Percentiles rank a stretch among this genome's conserved stretches.
Conservation (phyloP, 2,888 invertebrate genomes). For the Campoletis raptor region DNA sequence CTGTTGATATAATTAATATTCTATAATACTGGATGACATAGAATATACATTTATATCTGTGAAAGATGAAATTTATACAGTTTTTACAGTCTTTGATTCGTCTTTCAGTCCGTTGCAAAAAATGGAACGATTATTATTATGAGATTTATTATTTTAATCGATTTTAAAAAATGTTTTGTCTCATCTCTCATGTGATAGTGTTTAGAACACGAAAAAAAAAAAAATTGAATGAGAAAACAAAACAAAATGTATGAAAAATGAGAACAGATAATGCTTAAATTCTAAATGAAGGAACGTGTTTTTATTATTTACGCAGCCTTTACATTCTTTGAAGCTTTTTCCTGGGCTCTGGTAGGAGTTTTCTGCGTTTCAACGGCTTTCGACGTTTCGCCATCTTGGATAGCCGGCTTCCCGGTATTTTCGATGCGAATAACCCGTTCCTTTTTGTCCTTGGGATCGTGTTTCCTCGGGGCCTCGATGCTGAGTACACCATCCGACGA, state of each 20-base stretch:
- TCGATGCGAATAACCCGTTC: constrained; percentile 78
- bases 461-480: constrained; percentile 90
- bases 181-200: neutral
- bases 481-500: constrained; percentile 94
- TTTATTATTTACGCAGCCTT: constrained; percentile 71
- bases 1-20: neutral
- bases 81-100: neutral
- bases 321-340: constrained; percentile 68
- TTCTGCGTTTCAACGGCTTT: constrained; percentile 52
- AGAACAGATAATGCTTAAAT: neutral
- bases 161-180: neutral
- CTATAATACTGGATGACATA: neutral
- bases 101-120: neutral
- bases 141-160: neutral
- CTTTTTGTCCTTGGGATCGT: constrained; percentile 74
- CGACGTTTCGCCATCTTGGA: constrained; percentile 24
- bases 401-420: constrained; percentile 76
- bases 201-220: neutral
- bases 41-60: neutral
- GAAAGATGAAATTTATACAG: constrained; percentile 12
- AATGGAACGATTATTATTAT: no score
- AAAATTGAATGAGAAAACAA: neutral
- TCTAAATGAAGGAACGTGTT: constrained; percentile 14
- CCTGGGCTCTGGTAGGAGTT: constrained; percentile 55
- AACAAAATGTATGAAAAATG: neutral